These are phyloP conservation scores for Rhinoptilus africanus DNA, from an alignment of 2,113 vertebrate genomes.

Conservation along the genomic window DNA sequence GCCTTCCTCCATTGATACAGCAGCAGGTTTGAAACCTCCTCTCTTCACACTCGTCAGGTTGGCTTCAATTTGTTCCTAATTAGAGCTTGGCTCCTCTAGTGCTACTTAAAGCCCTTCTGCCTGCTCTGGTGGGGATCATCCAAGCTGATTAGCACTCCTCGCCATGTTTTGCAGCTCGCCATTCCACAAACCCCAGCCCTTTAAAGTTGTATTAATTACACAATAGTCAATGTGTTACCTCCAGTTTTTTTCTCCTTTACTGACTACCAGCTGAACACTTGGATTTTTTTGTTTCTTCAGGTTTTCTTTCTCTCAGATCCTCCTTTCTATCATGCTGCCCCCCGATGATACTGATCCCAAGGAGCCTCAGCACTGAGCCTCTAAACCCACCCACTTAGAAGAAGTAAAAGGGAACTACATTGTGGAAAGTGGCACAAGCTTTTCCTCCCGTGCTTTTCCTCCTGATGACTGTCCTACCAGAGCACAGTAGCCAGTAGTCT, in stretches of 20 bases:
- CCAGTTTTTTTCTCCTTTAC: neutral
- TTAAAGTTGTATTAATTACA: neutral
- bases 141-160: neutral
- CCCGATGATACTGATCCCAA: neutral
- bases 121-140: neutral
- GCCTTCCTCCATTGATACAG: neutral
- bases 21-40: neutral
- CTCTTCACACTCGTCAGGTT: neutral
- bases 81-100: neutral
- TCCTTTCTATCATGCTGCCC: neutral
- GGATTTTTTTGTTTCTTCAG: neutral
- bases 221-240: neutral
- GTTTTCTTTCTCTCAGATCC: neutral
- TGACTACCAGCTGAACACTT: neutral
- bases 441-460: neutral
- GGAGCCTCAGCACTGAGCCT: neutral
- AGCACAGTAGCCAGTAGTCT: fast-evolving
- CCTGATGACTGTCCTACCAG: neutral
- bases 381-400: neutral
- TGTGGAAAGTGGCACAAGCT: neutral
- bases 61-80: neutral
- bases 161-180: neutral
- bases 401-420: neutral
- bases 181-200: neutral
- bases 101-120: neutral